Conservation (phyloP, 1,140 invertebrate genomes). For the Teleogryllus occipitalis region DNA sequence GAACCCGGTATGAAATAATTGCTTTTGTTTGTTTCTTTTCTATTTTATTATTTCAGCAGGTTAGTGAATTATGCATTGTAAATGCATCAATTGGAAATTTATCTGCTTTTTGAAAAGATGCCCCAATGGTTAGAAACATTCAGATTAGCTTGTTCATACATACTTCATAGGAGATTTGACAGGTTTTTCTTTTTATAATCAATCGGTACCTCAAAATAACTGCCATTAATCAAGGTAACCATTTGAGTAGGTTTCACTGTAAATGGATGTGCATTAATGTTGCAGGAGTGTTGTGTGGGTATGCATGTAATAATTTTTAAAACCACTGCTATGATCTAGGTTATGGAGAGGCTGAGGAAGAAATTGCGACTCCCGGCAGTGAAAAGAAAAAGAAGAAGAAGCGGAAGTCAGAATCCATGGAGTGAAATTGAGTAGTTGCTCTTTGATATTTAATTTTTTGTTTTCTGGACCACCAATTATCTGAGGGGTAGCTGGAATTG, state of each 20-base stretch:
- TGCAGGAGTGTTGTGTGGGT: not conserved
- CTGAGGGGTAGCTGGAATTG: no score
- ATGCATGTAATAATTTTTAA: not conserved
- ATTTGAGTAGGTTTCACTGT: not conserved
- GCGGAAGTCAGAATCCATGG: constrained; percentile 23
- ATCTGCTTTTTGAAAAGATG: not conserved
- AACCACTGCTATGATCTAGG: not conserved
- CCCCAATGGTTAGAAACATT: not conserved
- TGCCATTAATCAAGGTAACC: not conserved
- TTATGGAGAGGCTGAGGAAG: not conserved
- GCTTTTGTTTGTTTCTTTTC: not conserved
- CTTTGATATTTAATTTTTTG: no score
- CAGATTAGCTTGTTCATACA: not conserved
- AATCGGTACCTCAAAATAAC: not conserved
- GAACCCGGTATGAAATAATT: not conserved
- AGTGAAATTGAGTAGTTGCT: not conserved
- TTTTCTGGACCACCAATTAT: no score
- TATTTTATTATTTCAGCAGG: not conserved
- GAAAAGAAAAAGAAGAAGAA: constrained; percentile 26
- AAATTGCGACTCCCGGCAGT: constrained; percentile 13
- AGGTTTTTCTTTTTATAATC: not conserved
- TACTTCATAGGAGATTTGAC: not conserved
- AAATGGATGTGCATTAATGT: not conserved
- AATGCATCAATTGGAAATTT: no score
- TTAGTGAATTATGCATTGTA: no score